These are phyloP conservation scores for Gadopsis bispinosus DNA, from an alignment of 2,797 vertebrate genomes.

Conservation along the genomic window DNA sequence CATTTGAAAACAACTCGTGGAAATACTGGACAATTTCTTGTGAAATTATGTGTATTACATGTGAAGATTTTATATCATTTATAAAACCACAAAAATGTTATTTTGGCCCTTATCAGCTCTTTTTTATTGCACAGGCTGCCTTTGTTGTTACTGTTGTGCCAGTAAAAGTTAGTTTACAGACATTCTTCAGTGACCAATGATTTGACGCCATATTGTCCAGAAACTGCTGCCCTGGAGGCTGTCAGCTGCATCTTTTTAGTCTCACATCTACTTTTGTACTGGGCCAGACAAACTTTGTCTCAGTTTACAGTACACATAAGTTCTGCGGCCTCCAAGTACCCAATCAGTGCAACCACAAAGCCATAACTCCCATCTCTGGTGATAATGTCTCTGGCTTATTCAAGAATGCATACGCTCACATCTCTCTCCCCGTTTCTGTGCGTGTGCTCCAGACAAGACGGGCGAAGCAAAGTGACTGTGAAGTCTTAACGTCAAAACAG, in stretches of 20 bases:
- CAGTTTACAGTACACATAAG: conserved; percentile 71
- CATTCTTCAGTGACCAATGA: conserved; percentile 58
- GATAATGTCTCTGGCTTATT: conserved; percentile 73
- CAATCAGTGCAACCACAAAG: conserved; percentile 71
- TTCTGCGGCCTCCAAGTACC: conserved; percentile 68
- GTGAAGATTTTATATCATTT: conserved; percentile 49
- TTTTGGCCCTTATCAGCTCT: conserved; percentile 31
- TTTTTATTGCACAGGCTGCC: conserved; percentile 29
- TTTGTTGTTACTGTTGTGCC: conserved; percentile 48
- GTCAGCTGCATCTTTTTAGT: conserved; percentile 66
- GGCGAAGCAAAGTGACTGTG: conserved; percentile 39
- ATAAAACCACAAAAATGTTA: conserved; percentile 48
- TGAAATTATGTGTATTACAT: conserved; percentile 37
- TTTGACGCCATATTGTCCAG: conserved; percentile 53
- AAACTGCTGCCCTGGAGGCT: conserved; percentile 54
- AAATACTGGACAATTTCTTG: conserved; percentile 33
- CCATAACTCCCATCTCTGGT: conserved; percentile 69
- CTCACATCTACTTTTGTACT: conserved; percentile 63
- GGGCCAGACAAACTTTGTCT: conserved; percentile 66
- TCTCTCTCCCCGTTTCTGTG: conserved; percentile 33
- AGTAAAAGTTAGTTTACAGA: conserved; percentile 61
- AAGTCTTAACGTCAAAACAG: conserved; percentile 32
- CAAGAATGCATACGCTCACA: conserved; percentile 60
- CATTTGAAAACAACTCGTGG: conserved; percentile 32
- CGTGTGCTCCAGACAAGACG: conserved; percentile 42